Percentiles rank a stretch among this genome's conserved stretches.
These are phyloP conservation scores for Lasioglossum malachurum DNA, from an alignment of 2,888 invertebrate genomes.

Conservation along the genomic window DNA sequence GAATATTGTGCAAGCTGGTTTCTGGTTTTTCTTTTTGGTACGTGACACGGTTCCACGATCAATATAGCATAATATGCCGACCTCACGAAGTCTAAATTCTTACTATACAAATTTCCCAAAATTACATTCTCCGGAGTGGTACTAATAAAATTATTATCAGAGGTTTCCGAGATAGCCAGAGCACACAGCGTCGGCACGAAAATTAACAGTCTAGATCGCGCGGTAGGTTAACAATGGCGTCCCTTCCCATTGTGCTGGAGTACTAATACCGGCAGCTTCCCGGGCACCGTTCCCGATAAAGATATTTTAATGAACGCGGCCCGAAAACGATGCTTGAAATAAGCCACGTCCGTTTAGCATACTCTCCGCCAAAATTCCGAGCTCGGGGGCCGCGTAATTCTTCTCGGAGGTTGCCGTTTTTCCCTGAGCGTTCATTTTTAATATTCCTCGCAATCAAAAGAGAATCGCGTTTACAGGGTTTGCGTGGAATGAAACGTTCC, in stretches of 20 bases:
- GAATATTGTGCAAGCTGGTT: neutral
- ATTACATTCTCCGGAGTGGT: neutral
- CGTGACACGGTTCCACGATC: neutral
- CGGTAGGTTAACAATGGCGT: neutral
- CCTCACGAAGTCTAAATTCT: neutral
- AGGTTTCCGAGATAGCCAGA: neutral
- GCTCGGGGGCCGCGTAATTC: neutral
- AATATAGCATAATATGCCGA: neutral
- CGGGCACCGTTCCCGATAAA: neutral
- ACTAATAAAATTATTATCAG: neutral
- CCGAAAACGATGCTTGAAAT: neutral
- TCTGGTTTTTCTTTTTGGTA: neutral
- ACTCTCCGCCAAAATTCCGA: neutral
- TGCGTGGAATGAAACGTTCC: constrained; percentile 13
- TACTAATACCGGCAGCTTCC: neutral
- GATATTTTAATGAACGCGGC: neutral
- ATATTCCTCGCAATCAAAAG: constrained; percentile 12
- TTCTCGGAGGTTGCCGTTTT: neutral
- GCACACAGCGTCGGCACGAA: neutral
- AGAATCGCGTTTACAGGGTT: neutral
- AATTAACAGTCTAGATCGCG: neutral
- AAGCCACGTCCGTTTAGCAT: neutral
- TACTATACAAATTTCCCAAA: neutral
- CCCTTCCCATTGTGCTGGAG: neutral
- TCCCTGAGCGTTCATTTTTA: constrained; percentile 10